A percentile compares a stretch with the other conserved stretches of the same genome.
Conservation (phyloP, 2,888 invertebrate genomes). For the Drosophila birchii region DNA sequence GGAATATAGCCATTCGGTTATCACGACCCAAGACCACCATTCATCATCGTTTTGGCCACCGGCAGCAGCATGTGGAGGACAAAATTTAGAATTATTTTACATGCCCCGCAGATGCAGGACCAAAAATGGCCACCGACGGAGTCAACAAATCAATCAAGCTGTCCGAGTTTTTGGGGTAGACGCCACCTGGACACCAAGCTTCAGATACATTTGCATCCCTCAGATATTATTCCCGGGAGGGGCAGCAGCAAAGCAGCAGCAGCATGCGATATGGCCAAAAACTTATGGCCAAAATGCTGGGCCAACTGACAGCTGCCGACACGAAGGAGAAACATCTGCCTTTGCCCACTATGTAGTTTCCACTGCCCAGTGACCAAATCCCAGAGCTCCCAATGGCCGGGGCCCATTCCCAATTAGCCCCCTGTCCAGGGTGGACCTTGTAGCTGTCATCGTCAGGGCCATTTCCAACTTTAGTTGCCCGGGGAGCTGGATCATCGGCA, state of each 20-base stretch:
- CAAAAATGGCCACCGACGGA: neutral
- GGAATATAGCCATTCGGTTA: neutral
- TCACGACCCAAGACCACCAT: constrained; percentile 40
- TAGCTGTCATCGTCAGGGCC: constrained; percentile 35
- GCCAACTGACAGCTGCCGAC: constrained; percentile 21
- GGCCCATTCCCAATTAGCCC: constrained; percentile 1
- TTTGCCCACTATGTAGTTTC: neutral
- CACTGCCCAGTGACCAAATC: neutral
- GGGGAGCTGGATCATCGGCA: constrained; percentile 23
- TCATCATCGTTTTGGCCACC: constrained; percentile 72
- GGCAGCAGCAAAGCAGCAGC: neutral
- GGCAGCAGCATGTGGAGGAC: constrained; percentile 8
- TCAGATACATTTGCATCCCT: constrained; percentile 17
- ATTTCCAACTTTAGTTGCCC: constrained; percentile 15
- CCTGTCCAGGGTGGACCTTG: neutral
- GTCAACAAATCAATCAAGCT: constrained; percentile 45
- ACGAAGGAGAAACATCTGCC: constrained; percentile 19
- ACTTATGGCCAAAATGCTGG: constrained; percentile 1
- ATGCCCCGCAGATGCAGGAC: constrained; percentile 24
- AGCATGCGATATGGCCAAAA: constrained; percentile 17
- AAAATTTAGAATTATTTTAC: constrained; percentile 40
- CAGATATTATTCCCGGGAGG: constrained; percentile 20
- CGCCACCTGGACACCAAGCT: constrained; percentile 24
- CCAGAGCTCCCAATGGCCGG: neutral
- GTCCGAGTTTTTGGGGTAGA: constrained; percentile 17